Percentiles rank a stretch among this genome's conserved stretches.
Conservation (phyloP, 2,113 vertebrate species). For the Corapipo altera region DNA sequence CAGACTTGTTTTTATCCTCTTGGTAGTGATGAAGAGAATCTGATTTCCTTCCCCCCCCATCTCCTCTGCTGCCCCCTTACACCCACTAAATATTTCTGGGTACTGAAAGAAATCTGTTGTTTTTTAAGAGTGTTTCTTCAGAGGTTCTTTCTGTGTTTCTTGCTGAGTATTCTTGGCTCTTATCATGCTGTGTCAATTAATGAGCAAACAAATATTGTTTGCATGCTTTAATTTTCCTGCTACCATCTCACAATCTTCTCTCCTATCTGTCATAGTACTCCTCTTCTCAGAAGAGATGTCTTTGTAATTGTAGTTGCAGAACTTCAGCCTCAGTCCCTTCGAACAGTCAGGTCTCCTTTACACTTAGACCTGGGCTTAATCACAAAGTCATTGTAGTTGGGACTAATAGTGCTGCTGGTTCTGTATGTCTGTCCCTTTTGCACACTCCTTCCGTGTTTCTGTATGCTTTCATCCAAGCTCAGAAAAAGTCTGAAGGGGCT, state of each 20-base stretch:
- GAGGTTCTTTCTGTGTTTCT: neutral
- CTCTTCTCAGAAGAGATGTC: neutral
- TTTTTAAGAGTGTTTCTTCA: neutral
- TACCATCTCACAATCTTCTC: neutral
- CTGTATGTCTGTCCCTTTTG: neutral
- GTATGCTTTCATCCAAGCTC: neutral
- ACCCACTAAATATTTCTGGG: neutral
- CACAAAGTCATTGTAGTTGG: neutral
- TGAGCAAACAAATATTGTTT: neutral
- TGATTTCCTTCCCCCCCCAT: neutral
- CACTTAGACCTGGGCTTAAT: neutral
- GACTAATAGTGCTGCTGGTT: neutral
- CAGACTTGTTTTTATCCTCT: neutral
- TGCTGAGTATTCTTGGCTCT: conserved; percentile 13
- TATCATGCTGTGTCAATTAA: neutral
- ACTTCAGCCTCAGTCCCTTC: neutral
- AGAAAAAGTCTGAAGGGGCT: neutral
- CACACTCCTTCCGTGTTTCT: neutral
- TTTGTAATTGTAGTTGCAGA: neutral
- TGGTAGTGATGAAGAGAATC: neutral
- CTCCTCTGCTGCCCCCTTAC: neutral
- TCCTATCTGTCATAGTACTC: neutral
- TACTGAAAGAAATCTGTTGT: neutral
- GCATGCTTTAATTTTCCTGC: neutral
- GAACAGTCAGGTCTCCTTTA: neutral